Evolutionary conservation across 2,888 invertebrate species (phyloP).

Genomic region (Ormyrus nitidulus): DNA sequence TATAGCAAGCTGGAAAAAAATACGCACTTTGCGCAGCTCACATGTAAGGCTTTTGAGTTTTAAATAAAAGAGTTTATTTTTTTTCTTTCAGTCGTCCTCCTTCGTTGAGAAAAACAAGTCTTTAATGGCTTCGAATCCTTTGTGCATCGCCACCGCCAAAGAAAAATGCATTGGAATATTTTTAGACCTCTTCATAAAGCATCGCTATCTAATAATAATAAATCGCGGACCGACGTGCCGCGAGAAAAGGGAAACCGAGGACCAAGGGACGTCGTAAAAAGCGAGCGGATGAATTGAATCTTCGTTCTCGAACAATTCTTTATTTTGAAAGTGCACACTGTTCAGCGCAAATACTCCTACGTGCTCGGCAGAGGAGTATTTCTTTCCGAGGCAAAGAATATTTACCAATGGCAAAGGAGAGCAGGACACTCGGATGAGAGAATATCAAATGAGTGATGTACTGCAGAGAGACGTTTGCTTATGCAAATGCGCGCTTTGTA

Average conservation of each 20-base stretch:
- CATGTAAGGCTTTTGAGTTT: not conserved
- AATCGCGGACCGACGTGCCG: not conserved
- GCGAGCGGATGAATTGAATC: too few relatives aligned
- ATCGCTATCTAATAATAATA: not conserved
- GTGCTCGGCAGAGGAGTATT: not conserved
- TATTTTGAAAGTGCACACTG: not conserved
- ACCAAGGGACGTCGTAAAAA: too few relatives aligned
- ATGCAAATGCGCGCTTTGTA: constrained; percentile 58
- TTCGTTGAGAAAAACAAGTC: constrained; percentile 3
- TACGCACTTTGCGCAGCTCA: not conserved
- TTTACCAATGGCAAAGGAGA: constrained; percentile 12
- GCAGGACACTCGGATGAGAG: constrained; percentile 7
- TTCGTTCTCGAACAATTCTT: not conserved
- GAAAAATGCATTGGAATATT: constrained; percentile 12
- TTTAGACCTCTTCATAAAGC: not conserved
- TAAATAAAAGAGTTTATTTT: constrained; percentile 3
- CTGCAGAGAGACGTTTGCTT: constrained; percentile 58
- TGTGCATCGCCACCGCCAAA: too few relatives aligned
- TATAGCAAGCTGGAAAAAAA: not conserved
- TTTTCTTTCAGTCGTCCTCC: not conserved
- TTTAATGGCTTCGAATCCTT: constrained; percentile 7
- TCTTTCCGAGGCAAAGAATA: not conserved
- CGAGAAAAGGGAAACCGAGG: too few relatives aligned
- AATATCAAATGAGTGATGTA: constrained; percentile 53
- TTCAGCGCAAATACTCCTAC: constrained; percentile 5